Percentiles rank a stretch among this genome's conserved stretches.
Conservation (phyloP, 1,140 invertebrate genomes). For the Diachasma alloeum region DNA sequence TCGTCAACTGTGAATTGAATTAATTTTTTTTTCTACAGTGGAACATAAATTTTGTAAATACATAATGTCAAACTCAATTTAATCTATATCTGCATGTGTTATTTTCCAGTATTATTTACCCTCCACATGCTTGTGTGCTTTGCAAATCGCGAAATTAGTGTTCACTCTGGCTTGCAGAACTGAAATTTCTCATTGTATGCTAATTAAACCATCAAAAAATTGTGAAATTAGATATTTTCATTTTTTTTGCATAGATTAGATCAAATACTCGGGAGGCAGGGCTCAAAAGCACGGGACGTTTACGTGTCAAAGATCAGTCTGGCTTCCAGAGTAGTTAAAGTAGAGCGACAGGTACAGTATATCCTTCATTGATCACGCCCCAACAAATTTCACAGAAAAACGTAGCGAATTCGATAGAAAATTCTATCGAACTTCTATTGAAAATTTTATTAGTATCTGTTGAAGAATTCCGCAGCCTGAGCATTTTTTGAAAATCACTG, state of each 20-base stretch:
- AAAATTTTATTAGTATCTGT: no score
- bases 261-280: slow-evolving; percentile 92
- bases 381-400: no score
- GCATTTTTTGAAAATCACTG: no score
- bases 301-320: slow-evolving; percentile 94
- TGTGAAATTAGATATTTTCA: background rate
- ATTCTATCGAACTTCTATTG: no score
- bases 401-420: no score
- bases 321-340: slow-evolving; percentile 92
- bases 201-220: background rate
- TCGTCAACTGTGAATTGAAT: no score
- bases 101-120: background rate
- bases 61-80: background rate
- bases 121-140: background rate
- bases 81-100: background rate
- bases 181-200: background rate
- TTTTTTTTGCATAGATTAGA: slow-evolving; percentile 75
- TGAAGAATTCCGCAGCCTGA: no score
- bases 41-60: background rate
- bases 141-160: background rate
- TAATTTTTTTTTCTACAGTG: background rate
- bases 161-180: background rate
- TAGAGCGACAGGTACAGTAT: slow-evolving; percentile 85
- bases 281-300: slow-evolving; percentile 91
- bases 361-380: background rate